Base-by-base conservation (phyloP, 2,113 vertebrate genomes). In the Dipodomys merriami region DNA sequence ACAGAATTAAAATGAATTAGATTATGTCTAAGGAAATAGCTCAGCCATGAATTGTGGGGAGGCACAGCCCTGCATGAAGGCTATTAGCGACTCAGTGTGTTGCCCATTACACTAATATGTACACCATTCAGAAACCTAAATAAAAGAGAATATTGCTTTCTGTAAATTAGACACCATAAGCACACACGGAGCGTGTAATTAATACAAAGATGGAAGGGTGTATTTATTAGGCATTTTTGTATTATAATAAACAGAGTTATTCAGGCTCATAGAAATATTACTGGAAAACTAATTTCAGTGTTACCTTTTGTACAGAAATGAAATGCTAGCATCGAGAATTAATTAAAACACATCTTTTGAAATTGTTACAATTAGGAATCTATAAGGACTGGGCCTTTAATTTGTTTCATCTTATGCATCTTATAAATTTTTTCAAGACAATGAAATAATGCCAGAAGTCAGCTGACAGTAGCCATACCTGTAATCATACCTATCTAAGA, bases 61-160 rank as follows among this genome's bases (percentile, higher is more conserved):
- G 3, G 9, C 3, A n/a, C 83, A 96, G 88, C 77, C 5, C 80
- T 79, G 20, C 88, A 94, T 91, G 94, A 93, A 96, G 64, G 11
- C 53, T 95, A 96, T 97, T 97, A 98, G 20, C 33, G 86, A 95
- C 97, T 95, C 96, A 88, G 88, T 95, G 69, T 95, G 96, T 80
- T 1, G 12, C 76, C 71, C 76, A 96, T 97, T 98, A 97, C 74
- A 94, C 46, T 96, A 97, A 96, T 94, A 92, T 80, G 80, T 95
- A 65, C n/a, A 92, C 65, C 65, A 84, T 96, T 97, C 85, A 95
- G 77, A 96, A 98, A 94, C 60, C 74, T 92, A 96, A 97, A 95
- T 95, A 92, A 96, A 96, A 29, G n/a, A 96, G 88, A 97, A 97
- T 95, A 93, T 64, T 96, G 44, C 35, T 97, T 96, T 96, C 35